Evolutionary conservation across 1,140 invertebrate species (phyloP).

Genomic region (Brachionus asplanchnoidis): DNA sequence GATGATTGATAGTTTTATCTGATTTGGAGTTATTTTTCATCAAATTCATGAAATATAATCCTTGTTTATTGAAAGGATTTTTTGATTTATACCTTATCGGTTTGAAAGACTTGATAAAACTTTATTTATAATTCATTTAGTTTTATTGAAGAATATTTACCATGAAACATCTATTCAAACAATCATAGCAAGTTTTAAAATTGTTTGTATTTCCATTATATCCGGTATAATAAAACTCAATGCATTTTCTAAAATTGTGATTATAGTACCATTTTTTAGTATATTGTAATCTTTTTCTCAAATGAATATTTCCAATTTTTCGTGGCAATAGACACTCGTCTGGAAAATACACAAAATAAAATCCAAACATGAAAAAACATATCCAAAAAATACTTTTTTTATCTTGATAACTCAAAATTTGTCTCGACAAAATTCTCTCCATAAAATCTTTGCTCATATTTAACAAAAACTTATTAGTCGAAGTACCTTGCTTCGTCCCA

Average conservation of each 20-base stretch:
- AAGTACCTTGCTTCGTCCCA: not conserved
- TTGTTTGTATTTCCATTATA: constrained; percentile 25
- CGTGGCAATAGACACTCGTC: constrained; percentile 3
- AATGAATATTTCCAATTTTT: not conserved
- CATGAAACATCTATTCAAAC: constrained; percentile 17
- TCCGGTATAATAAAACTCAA: constrained; percentile 37
- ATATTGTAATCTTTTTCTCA: not conserved
- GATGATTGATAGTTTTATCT: not conserved
- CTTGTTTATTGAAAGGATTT: constrained; percentile 16
- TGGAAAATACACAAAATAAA: not conserved
- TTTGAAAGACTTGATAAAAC: not conserved
- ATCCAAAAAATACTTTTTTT: not conserved
- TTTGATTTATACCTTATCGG: not conserved
- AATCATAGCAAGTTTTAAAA: constrained; percentile 13
- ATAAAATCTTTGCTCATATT: not conserved
- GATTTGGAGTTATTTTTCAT: not conserved
- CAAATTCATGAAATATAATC: constrained; percentile 3
- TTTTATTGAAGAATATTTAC: not conserved
- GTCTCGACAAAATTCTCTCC: not conserved
- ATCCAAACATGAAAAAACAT: not conserved
- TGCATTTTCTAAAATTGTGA: constrained; percentile 15
- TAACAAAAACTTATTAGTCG: not conserved
- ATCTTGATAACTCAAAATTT: not conserved
- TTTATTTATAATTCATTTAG: too few species aligned
- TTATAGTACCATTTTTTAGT: constrained; percentile 25